Percentiles rank a stretch among this genome's conserved stretches.
phyloP scores from a whole-genome alignment of 2,113 vertebrate species.

The Capra hircus region DNA sequence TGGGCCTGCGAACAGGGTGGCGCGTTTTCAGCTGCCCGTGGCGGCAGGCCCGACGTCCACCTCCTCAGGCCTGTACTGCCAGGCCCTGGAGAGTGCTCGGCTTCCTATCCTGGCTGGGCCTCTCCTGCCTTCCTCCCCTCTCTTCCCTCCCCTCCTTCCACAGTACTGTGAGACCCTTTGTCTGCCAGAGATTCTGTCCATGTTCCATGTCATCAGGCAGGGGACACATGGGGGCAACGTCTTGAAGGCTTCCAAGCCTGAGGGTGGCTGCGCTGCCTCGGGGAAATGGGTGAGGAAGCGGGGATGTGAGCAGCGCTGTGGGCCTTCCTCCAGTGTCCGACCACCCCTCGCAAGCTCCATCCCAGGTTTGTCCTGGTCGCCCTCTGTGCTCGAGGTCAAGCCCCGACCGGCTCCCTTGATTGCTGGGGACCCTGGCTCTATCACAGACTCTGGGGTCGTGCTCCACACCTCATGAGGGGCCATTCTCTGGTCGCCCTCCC shows the following conservation, averaged over 20 bases:
- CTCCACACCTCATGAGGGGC: background rate
- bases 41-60: background rate
- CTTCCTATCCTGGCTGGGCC: background rate
- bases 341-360: fast-evolving
- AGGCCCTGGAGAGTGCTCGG: background rate
- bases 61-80: background rate
- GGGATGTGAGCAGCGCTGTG: fast-evolving
- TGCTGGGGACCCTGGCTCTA: background rate
- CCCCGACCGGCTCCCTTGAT: background rate
- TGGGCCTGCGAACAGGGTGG: background rate
- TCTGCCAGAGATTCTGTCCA: constrained; percentile 34
- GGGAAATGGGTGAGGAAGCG: background rate
- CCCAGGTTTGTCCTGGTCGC: no score
- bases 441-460: background rate
- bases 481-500: background rate
- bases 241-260: background rate
- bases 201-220: background rate
- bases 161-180: constrained; percentile 14
- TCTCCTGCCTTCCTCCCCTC: background rate
- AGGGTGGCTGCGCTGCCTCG: background rate
- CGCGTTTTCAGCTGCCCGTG: background rate
- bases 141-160: constrained; percentile 1
- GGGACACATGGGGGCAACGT: fast-evolving
- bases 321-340: background rate
- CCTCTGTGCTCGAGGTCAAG: background rate